Conservation (phyloP, 1,140 invertebrate species). For the Bemisia tabaci region DNA sequence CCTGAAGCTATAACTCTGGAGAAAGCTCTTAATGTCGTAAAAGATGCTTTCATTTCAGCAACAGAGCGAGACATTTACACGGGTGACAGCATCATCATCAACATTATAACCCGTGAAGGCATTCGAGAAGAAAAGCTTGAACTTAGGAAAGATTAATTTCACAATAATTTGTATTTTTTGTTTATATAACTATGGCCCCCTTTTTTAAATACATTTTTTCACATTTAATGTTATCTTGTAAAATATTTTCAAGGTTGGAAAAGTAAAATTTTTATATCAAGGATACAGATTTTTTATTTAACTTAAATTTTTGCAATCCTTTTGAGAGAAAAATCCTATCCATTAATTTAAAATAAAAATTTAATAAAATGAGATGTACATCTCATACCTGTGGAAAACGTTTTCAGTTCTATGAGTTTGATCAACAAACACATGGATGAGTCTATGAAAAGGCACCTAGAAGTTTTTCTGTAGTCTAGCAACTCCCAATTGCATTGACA, state of each 20-base stretch:
- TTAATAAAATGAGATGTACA: no score
- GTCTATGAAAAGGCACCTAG: no score
- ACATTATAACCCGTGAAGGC: constrained; percentile 82
- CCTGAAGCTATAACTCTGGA: constrained; percentile 45
- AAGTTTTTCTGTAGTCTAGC: no score
- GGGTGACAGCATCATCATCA: constrained; percentile 80
- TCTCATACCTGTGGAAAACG: no score
- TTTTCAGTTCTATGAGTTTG: no score
- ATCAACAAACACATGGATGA: no score
- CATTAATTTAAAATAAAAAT: no score
- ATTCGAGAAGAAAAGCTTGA: constrained; percentile 52
- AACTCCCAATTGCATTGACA: no score
- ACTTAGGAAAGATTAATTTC: constrained; percentile 61
- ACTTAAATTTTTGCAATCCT: no score
- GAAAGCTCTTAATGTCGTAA: constrained; percentile 67
- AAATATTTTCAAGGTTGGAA: background rate
- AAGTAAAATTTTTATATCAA: background rate
- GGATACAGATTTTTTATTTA: background rate
- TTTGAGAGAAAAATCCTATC: no score
- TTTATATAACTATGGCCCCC: constrained; percentile 5
- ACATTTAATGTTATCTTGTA: background rate
- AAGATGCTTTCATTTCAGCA: constrained; percentile 93
- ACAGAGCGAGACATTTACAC: constrained; percentile 95
- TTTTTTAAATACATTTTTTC: background rate
- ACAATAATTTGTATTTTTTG: no score